Evolutionary conservation across 2,113 vertebrate species (phyloP).

Genomic region (Diadophis punctatus): DNA sequence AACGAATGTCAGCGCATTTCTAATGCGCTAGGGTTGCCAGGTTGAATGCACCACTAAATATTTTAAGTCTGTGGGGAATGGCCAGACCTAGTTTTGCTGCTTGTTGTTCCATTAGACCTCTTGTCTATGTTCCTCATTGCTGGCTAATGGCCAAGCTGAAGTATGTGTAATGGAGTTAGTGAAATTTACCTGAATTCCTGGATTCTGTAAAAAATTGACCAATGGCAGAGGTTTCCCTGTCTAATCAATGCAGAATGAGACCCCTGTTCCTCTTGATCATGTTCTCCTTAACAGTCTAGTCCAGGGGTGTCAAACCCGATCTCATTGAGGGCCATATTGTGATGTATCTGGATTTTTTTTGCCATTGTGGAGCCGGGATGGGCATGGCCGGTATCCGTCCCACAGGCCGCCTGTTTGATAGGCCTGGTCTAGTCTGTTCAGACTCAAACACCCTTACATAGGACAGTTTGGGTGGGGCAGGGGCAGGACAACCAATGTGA

Average conservation of each 20-base stretch:
- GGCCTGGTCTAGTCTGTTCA: background rate
- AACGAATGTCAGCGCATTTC: background rate
- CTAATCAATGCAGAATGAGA: background rate
- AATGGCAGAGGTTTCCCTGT: background rate
- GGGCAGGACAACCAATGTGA: background rate
- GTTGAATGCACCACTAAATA: background rate
- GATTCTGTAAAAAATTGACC: background rate
- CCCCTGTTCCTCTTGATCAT: background rate
- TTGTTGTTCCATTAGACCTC: background rate
- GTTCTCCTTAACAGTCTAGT: background rate
- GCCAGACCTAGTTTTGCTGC: background rate
- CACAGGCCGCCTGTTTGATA: too few species aligned
- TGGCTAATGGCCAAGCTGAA: background rate
- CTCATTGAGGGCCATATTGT: too few species aligned
- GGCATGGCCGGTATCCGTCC: too few species aligned
- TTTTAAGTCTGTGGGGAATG: background rate
- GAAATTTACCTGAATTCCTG: background rate
- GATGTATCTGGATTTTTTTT: too few species aligned
- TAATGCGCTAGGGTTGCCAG: background rate
- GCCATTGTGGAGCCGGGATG: too few species aligned
- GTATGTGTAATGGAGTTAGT: too few species aligned
- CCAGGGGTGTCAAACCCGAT: too few species aligned
- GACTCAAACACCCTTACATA: background rate
- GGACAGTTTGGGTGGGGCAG: background rate
- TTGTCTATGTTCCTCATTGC: background rate